These are phyloP conservation scores for Microcebus tavaratra DNA, from an alignment of 2,113 vertebrate species.

Conservation along the genomic window DNA sequence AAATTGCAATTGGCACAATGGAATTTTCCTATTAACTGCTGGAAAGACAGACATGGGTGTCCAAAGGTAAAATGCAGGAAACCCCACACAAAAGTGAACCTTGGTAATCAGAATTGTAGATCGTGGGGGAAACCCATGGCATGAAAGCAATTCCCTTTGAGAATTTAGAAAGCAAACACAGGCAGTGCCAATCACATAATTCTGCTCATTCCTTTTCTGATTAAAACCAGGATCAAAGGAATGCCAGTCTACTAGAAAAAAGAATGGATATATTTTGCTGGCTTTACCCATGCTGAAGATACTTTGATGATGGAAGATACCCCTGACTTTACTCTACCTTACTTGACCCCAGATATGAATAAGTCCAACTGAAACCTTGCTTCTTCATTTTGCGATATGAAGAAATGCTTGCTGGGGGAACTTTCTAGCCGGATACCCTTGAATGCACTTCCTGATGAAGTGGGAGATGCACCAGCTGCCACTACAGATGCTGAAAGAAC, in stretches of 20 bases:
- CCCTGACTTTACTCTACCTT: constrained; percentile 57
- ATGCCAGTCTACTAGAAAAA: background rate
- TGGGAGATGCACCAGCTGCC: constrained; percentile 86
- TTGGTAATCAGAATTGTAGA: constrained; percentile 34
- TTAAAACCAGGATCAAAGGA: constrained; percentile 31
- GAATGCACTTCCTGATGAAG: constrained; percentile 88
- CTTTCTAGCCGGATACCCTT: constrained; percentile 85
- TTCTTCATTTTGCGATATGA: constrained; percentile 78
- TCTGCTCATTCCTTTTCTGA: constrained; percentile 43
- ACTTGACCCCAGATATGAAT: constrained; percentile 75
- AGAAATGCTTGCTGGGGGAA: constrained; percentile 80
- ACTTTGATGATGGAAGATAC: background rate
- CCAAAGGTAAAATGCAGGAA: constrained; percentile 31
- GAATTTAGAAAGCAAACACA: constrained; percentile 63
- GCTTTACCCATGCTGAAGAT: background rate
- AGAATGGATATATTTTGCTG: background rate
- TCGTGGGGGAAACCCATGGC: constrained; percentile 47
- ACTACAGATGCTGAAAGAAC: constrained; percentile 84
- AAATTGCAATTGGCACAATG: background rate
- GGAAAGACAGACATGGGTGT: background rate
- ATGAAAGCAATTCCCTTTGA: constrained; percentile 59
- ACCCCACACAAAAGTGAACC: background rate
- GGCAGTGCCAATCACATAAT: constrained; percentile 6
- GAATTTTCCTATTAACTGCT: constrained; percentile 31
- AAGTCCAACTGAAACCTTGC: constrained; percentile 56